phyloP scores from a whole-genome alignment of 2,113 vertebrate genomes.

The Forbesichthys agassizii region DNA sequence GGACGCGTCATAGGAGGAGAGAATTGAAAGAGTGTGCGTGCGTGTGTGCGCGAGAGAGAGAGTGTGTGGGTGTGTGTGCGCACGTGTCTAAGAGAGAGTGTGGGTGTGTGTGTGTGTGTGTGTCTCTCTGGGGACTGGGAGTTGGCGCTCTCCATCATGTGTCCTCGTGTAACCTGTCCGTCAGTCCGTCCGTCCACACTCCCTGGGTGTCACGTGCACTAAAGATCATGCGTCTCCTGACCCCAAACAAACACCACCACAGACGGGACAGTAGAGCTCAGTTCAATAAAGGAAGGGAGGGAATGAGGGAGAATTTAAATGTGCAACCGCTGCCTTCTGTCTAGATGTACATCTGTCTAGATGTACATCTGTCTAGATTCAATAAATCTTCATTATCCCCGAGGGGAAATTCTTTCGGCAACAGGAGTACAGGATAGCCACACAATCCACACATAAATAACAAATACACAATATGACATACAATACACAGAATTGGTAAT shows the following conservation, averaged over 20 bases:
- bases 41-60: constrained; percentile 74
- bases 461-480: too few relatives aligned
- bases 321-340: constrained; percentile 73
- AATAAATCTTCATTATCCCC: too few relatives aligned
- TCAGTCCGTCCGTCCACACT: constrained; percentile 92
- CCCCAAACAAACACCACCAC: constrained; percentile 92
- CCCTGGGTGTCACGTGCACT: constrained; percentile 94
- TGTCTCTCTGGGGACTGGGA: constrained; percentile 87
- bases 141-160: constrained; percentile 93
- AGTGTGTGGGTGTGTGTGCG: constrained; percentile 57
- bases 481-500: too few relatives aligned
- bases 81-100: constrained; percentile 75
- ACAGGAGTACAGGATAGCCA: too few relatives aligned
- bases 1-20: constrained; percentile 42
- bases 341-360: constrained; percentile 80
- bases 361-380: constrained; percentile 65
- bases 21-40: constrained; percentile 68
- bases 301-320: constrained; percentile 76
- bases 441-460: too few relatives aligned
- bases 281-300: constrained; percentile 75
- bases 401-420: too few relatives aligned
- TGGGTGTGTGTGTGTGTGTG: constrained; percentile 70
- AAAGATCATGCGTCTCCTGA: constrained; percentile 96
- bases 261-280: constrained; percentile 72
- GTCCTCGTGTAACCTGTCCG: constrained; percentile 91